Evolutionary conservation across 1,140 invertebrate genomes (phyloP), one percentile per base, ranked within the genome.

Genomic region (Cyphomyrmex costatus): DNA sequence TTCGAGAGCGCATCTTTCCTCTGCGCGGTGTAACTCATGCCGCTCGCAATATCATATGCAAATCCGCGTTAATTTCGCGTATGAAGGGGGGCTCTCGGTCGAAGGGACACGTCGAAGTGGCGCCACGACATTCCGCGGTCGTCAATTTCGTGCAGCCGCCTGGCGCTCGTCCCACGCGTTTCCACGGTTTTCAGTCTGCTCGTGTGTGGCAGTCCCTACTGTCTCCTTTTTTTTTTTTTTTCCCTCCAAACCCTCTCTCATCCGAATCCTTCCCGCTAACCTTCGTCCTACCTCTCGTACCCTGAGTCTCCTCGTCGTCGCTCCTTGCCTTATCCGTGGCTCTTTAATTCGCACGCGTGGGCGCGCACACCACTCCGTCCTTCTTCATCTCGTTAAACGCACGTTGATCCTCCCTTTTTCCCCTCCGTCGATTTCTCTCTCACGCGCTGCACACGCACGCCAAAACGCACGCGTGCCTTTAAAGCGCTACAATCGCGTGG

Each of bases 281-380:
- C 16, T 16, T 71, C 30, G 61, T 65, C 53, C 46, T 82, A 5
- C 65, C 30, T 85, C 70, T 58, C 53, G n/a, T 71, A 8, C 36
- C 63, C n/a, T 42, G 30, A 10, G 49, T 74, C 53, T 71, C 14
- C 3, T 86, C 58, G n/a, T 61, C 27, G 33, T 74, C 60, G 76
- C 24, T 80, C 56, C 78, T 90, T 53, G 63, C 90, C 89, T 92
- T 92, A 92, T 92, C 88, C 87, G 68, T 61, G 79, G 80, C 88
- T 91, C 89, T 92, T 93, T 92, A 93, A 93, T 93, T 93, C 88
- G 92, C 92, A 68, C 91, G 88, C 88, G 91, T 92, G 91, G 90
- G 92, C 89, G 92, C 88, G 92, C 86, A 85, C 53, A 73, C 79
- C 51, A 58, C 85, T 51, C 68, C 65, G 36, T 66, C 65, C 66